Evolutionary conservation across 2,113 vertebrate species (phyloP).

Genomic region (Falcunculus frontatus): DNA sequence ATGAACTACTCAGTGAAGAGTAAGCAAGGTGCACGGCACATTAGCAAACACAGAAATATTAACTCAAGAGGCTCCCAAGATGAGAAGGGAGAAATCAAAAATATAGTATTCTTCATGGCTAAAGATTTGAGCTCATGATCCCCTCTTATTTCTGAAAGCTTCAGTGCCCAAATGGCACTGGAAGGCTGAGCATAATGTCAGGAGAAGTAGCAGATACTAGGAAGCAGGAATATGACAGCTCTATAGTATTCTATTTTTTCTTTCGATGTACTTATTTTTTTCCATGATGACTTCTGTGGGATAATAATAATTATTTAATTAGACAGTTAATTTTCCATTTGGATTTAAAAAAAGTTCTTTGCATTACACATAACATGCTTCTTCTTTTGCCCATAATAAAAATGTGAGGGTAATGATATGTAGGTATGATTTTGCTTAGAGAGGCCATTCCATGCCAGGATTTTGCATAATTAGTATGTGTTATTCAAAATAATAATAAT

Average conservation of each 20-base stretch:
- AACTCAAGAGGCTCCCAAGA: not conserved
- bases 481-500: not conserved
- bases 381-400: not conserved
- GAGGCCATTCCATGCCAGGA: not conserved
- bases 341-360: not conserved
- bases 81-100: not conserved
- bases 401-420: not conserved
- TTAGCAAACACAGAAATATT: not conserved
- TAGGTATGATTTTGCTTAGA: not conserved
- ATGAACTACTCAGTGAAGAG: not conserved
- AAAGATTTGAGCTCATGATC: not conserved
- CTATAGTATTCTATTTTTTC: not conserved
- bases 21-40: not conserved
- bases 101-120: not conserved
- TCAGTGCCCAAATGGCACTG: not conserved
- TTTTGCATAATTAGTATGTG: not conserved
- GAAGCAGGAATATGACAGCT: not conserved
- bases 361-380: not conserved
- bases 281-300: not conserved
- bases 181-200: not conserved
- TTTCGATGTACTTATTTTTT: not conserved
- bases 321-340: not conserved
- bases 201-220: not conserved
- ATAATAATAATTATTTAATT: not conserved
- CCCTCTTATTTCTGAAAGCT: not conserved